Conservation (phyloP, 1,140 invertebrate genomes). For the Apocrypta bakeri region DNA sequence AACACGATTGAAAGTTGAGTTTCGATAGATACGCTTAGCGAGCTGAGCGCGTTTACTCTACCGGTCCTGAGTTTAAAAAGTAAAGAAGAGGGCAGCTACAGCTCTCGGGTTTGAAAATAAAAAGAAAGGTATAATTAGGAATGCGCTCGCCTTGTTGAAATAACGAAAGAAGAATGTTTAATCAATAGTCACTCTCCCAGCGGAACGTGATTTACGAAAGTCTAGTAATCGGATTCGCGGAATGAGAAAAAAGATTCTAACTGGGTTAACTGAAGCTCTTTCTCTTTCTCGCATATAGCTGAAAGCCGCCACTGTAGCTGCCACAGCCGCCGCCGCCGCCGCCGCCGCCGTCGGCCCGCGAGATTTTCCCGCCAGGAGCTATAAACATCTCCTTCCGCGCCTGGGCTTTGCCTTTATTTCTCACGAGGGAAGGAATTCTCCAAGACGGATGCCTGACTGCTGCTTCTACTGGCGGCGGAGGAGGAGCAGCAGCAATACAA, state of each 20-base stretch:
- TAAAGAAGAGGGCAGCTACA: background rate
- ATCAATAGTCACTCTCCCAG: background rate
- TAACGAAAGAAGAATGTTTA: conserved; percentile 39
- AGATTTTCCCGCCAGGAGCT: conserved; percentile 60
- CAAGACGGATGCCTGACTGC: conserved; percentile 65
- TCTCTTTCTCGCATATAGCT: background rate
- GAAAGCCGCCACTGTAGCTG: background rate
- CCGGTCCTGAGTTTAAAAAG: background rate
- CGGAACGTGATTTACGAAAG: conserved; percentile 18
- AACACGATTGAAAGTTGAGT: no score
- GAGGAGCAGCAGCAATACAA: conserved; percentile 34
- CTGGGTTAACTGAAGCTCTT: conserved; percentile 59
- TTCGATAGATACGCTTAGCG: no score
- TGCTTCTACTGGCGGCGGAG: conserved; percentile 48
- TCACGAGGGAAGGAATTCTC: conserved; percentile 63
- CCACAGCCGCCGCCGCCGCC: conserved; percentile 27
- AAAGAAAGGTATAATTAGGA: background rate
- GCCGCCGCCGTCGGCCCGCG: conserved; percentile 51
- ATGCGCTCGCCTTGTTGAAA: conserved; percentile 9
- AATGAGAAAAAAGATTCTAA: conserved; percentile 56
- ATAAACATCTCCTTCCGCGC: conserved; percentile 57
- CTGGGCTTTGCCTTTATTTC: conserved; percentile 62
- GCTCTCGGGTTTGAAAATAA: no score
- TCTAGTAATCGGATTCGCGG: conserved; percentile 33
- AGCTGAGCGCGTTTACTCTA: no score